Evolutionary conservation across 2,888 invertebrate genomes (phyloP), one percentile per base, ranked within the genome.

Genomic region (Hirtodrosophila duncani): DNA sequence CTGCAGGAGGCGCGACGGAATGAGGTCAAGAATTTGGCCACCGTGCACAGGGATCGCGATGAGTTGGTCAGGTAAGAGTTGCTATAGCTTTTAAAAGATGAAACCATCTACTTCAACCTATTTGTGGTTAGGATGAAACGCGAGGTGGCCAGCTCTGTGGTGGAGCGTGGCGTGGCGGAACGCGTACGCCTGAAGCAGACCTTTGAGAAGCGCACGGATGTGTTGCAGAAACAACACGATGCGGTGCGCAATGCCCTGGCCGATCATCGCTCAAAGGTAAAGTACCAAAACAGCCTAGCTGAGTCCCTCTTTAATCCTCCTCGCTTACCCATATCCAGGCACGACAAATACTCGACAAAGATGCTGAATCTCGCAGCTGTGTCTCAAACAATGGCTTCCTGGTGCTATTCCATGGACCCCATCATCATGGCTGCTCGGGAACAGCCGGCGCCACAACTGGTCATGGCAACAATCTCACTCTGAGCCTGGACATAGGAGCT

Each of bases 131-230:
- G 87, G 64, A 87, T 87, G 87, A 87, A 87, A 58, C 84, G 87
- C 2, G 87, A 87, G 64, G 87, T 87, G 3, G 85, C 85, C 43
- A 86, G 86, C 52, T 86, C 86, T 1, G 84, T 96, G 4, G 96
- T 98, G 62, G 94, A 94, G 78, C 92, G 94, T 58, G 97, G 96
- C 27, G 97, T 97, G 37, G 92, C 93, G 57, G 97, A 97, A 87
- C 91, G 97, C 51, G 93, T 94, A 62, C 91, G 93, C 48, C 89
- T 96, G 75, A 92, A 92, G 67, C 90, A 92, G 83, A 89, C 92
- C 60, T 94, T 92, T 84, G 93, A 95, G 68, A 91, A 91, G 77
- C 92, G 92, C 50, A 91, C 91, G 67, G 91, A 92, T 71, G 92
- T 93, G 62, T 88, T 96, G 23, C 92, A 92, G 83, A 91, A 91